A percentile compares a stretch with the other conserved stretches of the same genome.
phyloP scores from a whole-genome alignment of 2,113 vertebrate genomes.

The Corvus hawaiiensis region DNA sequence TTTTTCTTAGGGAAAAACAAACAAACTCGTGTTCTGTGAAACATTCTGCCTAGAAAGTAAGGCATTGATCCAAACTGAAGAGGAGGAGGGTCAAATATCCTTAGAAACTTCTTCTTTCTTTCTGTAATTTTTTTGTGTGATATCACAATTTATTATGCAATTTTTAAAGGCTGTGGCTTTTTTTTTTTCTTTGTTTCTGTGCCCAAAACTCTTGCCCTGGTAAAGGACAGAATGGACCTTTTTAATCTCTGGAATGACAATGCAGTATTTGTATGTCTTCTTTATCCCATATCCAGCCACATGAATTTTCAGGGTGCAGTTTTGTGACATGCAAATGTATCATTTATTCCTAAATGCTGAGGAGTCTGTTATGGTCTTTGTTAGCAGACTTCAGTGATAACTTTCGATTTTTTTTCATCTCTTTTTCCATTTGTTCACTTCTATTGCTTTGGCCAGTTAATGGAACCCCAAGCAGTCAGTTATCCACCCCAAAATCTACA shows the following conservation, averaged over 20 bases:
- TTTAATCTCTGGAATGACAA: not conserved
- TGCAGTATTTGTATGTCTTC: not conserved
- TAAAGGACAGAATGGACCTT: not conserved
- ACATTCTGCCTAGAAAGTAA: not conserved
- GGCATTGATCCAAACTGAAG: not conserved
- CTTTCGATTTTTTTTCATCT: not conserved
- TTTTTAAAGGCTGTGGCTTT: not conserved
- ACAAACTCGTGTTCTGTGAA: not conserved
- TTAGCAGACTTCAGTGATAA: not conserved
- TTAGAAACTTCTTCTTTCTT: not conserved
- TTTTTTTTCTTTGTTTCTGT: not conserved
- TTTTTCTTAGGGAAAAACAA: not conserved
- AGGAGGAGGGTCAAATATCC: not conserved
- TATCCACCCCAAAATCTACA: conserved; percentile 87
- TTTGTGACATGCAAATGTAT: not conserved
- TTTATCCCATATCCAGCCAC: not conserved
- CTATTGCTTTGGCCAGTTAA: conserved; percentile 79
- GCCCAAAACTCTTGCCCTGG: not conserved
- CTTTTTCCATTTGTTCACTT: not conserved
- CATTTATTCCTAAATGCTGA: not conserved
- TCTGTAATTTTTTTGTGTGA: not conserved
- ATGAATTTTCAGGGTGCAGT: not conserved
- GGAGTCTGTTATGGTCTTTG: not conserved
- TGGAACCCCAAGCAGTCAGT: conserved; percentile 85
- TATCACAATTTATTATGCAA: not conserved